A percentile compares a stretch with the other conserved stretches of the same genome.
These are phyloP conservation scores for Noctua fimbriata DNA, from an alignment of 2,888 invertebrate species.

Conservation along the genomic window DNA sequence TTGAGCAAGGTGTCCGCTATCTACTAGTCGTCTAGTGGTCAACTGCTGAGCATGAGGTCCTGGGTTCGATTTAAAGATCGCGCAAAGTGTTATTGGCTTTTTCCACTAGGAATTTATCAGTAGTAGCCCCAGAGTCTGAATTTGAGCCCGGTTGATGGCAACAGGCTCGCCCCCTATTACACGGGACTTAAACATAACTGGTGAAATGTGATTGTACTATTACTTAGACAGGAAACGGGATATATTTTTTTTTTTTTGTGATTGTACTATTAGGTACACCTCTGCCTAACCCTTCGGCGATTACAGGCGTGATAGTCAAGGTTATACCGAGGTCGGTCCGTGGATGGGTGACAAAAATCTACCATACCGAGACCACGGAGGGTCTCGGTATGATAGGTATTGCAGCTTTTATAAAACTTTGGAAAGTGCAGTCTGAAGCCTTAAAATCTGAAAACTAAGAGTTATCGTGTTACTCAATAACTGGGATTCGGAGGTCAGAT, in stretches of 20 bases:
- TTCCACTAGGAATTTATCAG: too few species aligned
- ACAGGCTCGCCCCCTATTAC: too few species aligned
- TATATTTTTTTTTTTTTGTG: too few species aligned
- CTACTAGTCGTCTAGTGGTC: background rate
- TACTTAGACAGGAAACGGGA: too few species aligned
- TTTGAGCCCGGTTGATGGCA: too few species aligned
- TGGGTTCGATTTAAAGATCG: too few species aligned
- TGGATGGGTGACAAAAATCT: background rate
- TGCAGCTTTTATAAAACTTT: background rate
- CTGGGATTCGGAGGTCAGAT: background rate
- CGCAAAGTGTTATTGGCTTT: too few species aligned
- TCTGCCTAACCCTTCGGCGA: too few species aligned
- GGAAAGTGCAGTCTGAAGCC: background rate
- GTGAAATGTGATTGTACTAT: too few species aligned
- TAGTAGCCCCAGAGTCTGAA: background rate
- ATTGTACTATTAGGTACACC: too few species aligned
- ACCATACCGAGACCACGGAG: background rate
- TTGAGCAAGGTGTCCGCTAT: background rate
- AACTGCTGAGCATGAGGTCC: too few species aligned
- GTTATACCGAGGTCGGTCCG: background rate
- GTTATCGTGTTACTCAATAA: background rate
- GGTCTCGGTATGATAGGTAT: background rate
- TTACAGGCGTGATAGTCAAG: background rate
- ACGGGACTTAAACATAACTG: too few species aligned
- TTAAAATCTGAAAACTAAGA: background rate